Evolutionary conservation across 1,140 invertebrate genomes (phyloP), one percentile per base, ranked within the genome.

Genomic region (Dinoponera quadriceps): DNA sequence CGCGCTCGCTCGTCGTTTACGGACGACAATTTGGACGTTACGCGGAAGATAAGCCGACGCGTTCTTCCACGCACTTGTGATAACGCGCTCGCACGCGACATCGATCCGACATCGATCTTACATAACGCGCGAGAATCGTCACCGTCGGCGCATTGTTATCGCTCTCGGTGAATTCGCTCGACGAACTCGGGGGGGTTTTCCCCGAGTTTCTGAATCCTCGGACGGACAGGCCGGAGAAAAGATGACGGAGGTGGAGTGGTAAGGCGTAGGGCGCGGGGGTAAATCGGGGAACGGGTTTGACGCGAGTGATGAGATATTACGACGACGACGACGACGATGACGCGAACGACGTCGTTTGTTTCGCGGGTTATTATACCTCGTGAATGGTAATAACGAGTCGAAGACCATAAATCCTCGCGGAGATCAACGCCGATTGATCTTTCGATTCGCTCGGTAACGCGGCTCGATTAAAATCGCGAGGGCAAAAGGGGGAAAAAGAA

Each of bases 381-480:
- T 48, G 65, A 78, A 62, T 62, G 33, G 20, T 81, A 80, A 80
- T 80, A 80, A 82, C 55, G 72, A 85, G 71, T 85, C 84, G 51
- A 11, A 25, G 69, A 33, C 25, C 78, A 82, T 82, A 82, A 82
- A 82, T 82, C 69, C 57, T 82, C 78, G 55, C 7, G 59, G 55
- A 49, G 77, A 86, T 86, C 62, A 74, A 38, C 48, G 57, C 22
- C 72, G 84, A 87, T 78, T 66, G 85, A 78, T 86, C 71, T 63
- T 57, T 54, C 60, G 62, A 85, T 82, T 69, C 85, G 84, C 44
- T 78, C 84, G 72, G 38, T 87, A 85, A 88, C 85, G 74, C 68
- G 38, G 69, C 68, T 87, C 86, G 86, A 88, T 88, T 88, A 88
- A 88, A 87, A 84, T 86, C 82, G 51, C 49, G 57, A 48, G 38